Evolutionary conservation across 2,888 invertebrate genomes (phyloP).

Genomic region (Caenorhabditis sp.): DNA sequence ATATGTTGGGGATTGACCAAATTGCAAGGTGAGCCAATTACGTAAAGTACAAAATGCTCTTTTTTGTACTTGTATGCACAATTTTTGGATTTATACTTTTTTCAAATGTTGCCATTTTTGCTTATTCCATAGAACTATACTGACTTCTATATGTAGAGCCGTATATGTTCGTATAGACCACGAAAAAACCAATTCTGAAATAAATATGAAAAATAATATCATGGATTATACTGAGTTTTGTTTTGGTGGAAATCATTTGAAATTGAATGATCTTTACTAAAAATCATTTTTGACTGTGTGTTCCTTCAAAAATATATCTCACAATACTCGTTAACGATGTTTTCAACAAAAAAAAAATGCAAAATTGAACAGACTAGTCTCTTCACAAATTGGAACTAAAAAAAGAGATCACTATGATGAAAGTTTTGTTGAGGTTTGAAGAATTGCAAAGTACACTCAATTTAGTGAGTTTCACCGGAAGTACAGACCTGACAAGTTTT

Average conservation of each 20-base stretch:
- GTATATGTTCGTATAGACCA: background rate
- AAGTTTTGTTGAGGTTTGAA: no score
- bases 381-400: no score
- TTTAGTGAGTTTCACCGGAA: no score
- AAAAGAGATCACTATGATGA: no score
- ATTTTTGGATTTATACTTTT: background rate
- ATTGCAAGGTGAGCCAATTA: slow-evolving; percentile 57
- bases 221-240: background rate
- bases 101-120: background rate
- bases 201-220: background rate
- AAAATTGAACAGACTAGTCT: no score
- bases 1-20: slow-evolving; percentile 68
- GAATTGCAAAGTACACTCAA: no score
- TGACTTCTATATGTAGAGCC: no score
- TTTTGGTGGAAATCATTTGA: background rate
- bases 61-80: background rate
- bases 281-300: background rate
- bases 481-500: no score
- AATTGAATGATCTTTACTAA: background rate
- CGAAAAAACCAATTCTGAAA: background rate
- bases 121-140: no score
- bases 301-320: background rate
- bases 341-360: background rate
- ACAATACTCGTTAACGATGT: background rate
- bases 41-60: background rate